These are phyloP conservation scores for Trypoxylus dichotomus DNA, from an alignment of 1,140 invertebrate genomes.

Conservation along the genomic window DNA sequence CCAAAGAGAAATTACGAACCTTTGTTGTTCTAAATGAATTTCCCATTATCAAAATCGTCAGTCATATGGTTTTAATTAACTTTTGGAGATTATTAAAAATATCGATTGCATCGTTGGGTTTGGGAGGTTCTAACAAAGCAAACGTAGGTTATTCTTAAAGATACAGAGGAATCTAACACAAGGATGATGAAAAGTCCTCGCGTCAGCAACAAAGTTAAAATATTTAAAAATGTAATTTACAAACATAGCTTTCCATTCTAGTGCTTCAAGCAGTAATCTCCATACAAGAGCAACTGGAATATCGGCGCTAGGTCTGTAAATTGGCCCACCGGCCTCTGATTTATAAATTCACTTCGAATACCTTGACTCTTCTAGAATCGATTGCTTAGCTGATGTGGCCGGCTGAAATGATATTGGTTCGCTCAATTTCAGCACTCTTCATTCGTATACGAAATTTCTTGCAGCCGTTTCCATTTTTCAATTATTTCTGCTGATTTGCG, in stretches of 20 bases:
- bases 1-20: no score
- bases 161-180: no score
- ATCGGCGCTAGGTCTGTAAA: conserved; percentile 8
- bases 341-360: conserved; percentile 20
- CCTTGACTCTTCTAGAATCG: not conserved
- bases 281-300: conserved; percentile 29
- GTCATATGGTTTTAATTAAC: no score
- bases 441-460: conserved; percentile 23
- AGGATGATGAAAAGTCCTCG: no score
- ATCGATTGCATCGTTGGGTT: no score
- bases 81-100: no score
- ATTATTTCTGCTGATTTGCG: conserved; percentile 49
- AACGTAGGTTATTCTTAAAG: no score
- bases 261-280: conserved; percentile 60
- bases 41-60: no score
- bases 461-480: conserved; percentile 14
- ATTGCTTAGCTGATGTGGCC: not conserved
- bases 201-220: no score
- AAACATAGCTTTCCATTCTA: conserved; percentile 69
- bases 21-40: no score
- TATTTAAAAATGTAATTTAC: no score
- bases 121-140: no score
- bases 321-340: conserved; percentile 10
- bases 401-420: not conserved
- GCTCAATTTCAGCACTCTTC: not conserved